Evolutionary conservation across 2,113 vertebrate genomes (phyloP).

Genomic region (Piaya cayana): DNA sequence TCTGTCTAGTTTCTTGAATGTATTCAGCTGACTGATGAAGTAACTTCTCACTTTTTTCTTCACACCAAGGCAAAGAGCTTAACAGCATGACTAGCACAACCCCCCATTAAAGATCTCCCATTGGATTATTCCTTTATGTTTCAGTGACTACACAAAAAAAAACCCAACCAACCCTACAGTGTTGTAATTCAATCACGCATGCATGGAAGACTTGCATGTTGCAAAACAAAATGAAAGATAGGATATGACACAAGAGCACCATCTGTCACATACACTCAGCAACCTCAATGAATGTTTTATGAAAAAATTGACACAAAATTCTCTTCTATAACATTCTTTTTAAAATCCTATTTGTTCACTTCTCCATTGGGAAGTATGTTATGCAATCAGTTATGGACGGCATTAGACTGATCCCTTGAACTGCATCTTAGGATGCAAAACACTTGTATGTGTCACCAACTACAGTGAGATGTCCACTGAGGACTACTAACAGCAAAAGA

Average conservation of each 20-base stretch:
- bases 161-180: fast-evolving
- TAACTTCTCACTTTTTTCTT: background rate
- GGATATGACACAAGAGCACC: constrained; percentile 64
- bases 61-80: background rate
- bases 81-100: background rate
- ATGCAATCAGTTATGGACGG: background rate
- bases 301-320: constrained; percentile 58
- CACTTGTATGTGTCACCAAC: background rate
- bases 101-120: background rate
- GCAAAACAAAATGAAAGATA: constrained; percentile 64
- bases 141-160: constrained; percentile 17
- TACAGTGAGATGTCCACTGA: background rate
- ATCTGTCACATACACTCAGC: constrained; percentile 71
- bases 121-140: constrained; percentile 30
- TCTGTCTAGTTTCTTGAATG: background rate
- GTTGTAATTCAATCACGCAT: constrained; percentile 60
- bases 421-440: background rate
- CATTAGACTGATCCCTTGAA: background rate
- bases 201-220: constrained; percentile 51
- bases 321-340: constrained; percentile 29
- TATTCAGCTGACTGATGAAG: background rate
- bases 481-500: background rate
- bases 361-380: background rate
- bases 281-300: constrained; percentile 59
- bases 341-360: background rate